Base-by-base conservation (phyloP, 1,140 invertebrate species). In the Calliopsis andreniformis region DNA sequence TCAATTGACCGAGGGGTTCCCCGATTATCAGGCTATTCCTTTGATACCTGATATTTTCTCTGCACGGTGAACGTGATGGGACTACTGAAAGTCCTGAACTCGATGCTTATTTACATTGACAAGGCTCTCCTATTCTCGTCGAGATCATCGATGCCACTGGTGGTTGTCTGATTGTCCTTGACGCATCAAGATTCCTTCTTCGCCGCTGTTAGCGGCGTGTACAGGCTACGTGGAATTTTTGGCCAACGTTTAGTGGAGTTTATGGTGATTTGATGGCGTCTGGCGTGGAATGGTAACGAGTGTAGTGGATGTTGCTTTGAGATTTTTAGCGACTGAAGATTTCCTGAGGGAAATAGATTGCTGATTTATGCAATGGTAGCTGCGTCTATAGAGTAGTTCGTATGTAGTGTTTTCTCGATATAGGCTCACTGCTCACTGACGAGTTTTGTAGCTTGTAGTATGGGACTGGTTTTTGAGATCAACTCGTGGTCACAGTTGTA, bases 21-120 rank as follows among this genome's bases (percentile, higher is more conserved):
- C 35, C 55, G 51, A 64, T 73, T 77, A 59, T 45, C 63, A n/a
- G 30, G n/a, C 42, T 42, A 32, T 20, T 61, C 58, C 43, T 18
- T 43, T 45, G 43, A 49, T 43, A 39, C 10, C 35, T 16, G 12
- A 56, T 20, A 45, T 2, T 49, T 81, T 66, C 45, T 75, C 71
- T 79, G 51, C 53, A 56, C 10, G n/a, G 2, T 2, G 4, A 42
- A 76, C 32, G 78, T 76, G 78, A 80, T 51, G 20, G 25, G 25
- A 7, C 12, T 35, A 55, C 25, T 2, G 23, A 55, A 45, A 0
- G n/a, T n/a, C n/a, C n/a, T n/a, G n/a, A n/a, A n/a, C n/a, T n/a
- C n/a, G n/a, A n/a, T n/a, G n/a, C n/a, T n/a, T n/a, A n/a, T n/a
- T n/a, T n/a, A n/a, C n/a, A n/a, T n/a, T n/a, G n/a, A n/a, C n/a